These are phyloP conservation scores for Chauna torquata DNA, from an alignment of 2,113 vertebrate genomes.

Conservation along the genomic window DNA sequence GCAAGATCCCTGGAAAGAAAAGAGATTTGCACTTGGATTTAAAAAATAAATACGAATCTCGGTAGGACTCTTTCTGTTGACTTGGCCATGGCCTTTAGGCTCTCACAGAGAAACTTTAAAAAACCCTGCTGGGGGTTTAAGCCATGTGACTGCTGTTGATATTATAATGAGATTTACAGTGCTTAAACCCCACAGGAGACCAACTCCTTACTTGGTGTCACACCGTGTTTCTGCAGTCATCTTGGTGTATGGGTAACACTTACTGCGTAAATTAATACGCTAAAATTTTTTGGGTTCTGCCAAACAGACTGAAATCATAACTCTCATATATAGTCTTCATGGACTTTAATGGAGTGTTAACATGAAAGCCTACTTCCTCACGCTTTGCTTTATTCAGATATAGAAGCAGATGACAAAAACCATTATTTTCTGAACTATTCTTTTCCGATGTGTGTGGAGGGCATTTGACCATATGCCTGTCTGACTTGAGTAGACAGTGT, in stretches of 20 bases:
- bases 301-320: not conserved
- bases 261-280: not conserved
- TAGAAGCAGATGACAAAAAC: slow-evolving; percentile 1
- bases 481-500: not conserved
- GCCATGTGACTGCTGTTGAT: slow-evolving; percentile 53
- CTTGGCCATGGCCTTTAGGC: slow-evolving; percentile 52
- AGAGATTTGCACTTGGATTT: slow-evolving; percentile 59
- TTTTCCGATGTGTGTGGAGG: not conserved
- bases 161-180: slow-evolving; percentile 58
- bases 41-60: slow-evolving; percentile 59
- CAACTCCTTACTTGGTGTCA: slow-evolving; percentile 13
- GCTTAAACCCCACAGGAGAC: slow-evolving; percentile 28
- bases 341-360: not conserved
- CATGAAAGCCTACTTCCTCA: not conserved
- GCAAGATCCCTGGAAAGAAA: slow-evolving; percentile 46
- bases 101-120: slow-evolving; percentile 49
- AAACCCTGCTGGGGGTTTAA: slow-evolving; percentile 59
- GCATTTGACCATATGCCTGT: not conserved
- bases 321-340: not conserved
- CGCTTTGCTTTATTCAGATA: not conserved
- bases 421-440: not conserved
- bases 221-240: not conserved
- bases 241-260: not conserved
- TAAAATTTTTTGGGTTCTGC: not conserved
- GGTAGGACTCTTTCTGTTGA: slow-evolving; percentile 44